Conservation (phyloP, 2,888 invertebrate genomes). For the Mesochorus sp. region DNA sequence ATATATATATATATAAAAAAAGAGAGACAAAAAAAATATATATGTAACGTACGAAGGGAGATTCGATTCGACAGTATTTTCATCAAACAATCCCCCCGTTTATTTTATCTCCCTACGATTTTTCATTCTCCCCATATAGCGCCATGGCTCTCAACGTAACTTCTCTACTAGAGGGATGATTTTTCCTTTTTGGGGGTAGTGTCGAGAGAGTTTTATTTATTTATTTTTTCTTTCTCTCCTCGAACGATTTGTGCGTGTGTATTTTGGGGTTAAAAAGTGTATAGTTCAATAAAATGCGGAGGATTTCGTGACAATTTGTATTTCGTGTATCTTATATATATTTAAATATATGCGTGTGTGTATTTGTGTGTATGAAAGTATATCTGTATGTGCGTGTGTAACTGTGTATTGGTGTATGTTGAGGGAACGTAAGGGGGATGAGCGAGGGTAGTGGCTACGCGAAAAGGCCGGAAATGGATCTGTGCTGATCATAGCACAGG, state of each 20-base stretch:
- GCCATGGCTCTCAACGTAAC: conserved; percentile 26
- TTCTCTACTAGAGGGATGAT: conserved; percentile 37
- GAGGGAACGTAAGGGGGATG: conserved; percentile 48
- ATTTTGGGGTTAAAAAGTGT: conserved; percentile 35
- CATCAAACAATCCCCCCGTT: conserved; percentile 43
- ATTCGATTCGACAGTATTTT: conserved; percentile 30
- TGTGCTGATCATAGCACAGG: conserved; percentile 51
- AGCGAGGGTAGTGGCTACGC: conserved; percentile 53
- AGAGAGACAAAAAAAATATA: conserved; percentile 6
- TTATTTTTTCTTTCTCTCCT: conserved; percentile 27
- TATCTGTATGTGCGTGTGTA: conserved; percentile 20
- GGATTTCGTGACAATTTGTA: conserved; percentile 16
- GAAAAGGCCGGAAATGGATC: conserved; percentile 62
- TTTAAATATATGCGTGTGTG: background rate
- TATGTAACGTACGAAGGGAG: conserved; percentile 33
- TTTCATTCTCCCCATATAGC: conserved; percentile 37
- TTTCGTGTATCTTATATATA: conserved; percentile 1
- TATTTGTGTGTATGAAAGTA: no score
- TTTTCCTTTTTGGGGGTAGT: background rate
- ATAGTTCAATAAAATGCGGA: conserved; percentile 13
- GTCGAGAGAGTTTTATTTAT: background rate
- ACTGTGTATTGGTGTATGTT: conserved; percentile 1
- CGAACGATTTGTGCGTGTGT: conserved; percentile 58
- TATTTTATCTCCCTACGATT: conserved; percentile 39
- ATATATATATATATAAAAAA: no score